Conservation (phyloP, 2,797 vertebrate genomes). For the Leucoraja ocellata region DNA sequence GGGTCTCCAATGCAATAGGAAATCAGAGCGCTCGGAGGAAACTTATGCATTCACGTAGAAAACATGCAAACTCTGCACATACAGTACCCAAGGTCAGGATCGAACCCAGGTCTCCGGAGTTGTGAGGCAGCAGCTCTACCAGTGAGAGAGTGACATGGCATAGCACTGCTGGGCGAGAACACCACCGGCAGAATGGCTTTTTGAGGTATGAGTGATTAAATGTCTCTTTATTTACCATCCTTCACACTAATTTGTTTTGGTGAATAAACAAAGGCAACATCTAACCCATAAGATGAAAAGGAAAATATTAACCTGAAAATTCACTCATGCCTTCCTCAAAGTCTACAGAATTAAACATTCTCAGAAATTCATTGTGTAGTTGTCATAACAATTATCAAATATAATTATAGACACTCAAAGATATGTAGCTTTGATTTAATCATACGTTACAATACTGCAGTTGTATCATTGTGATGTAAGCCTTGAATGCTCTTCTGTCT, state of each 20-base stretch:
- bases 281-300: background rate
- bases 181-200: background rate
- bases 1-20: no score
- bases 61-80: no score
- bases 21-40: no score
- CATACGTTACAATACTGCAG: background rate
- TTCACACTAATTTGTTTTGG: background rate
- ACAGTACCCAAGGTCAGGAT: no score
- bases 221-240: background rate
- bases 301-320: background rate
- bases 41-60: no score
- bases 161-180: background rate
- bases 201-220: background rate
- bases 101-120: no score
- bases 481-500: background rate
- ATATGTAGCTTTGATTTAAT: slow-evolving; percentile 1
- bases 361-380: slow-evolving; percentile 20
- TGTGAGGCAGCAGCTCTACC: no score
- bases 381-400: slow-evolving; percentile 22
- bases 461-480: background rate
- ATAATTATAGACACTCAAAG: slow-evolving; percentile 23
- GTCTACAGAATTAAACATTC: background rate
- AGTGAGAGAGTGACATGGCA: background rate
- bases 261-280: background rate
- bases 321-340: background rate